These are phyloP conservation scores for Euclidia mi DNA, from an alignment of 2,888 invertebrate genomes.

Conservation along the genomic window DNA sequence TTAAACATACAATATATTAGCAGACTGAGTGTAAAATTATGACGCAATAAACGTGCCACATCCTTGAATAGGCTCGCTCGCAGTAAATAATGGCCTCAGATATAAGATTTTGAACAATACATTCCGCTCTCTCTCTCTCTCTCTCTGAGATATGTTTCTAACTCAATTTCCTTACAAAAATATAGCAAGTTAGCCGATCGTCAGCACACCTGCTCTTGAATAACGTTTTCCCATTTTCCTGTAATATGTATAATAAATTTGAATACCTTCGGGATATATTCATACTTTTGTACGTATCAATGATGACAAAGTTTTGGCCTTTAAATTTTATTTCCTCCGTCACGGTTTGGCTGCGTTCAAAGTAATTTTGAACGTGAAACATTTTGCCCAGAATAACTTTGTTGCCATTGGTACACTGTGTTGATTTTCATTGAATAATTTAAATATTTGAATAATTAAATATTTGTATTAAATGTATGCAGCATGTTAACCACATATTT, in stretches of 20 bases:
- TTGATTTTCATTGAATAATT: constrained; percentile 75
- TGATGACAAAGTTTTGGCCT: constrained; percentile 51
- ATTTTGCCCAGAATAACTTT: constrained; percentile 59
- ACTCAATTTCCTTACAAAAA: constrained; percentile 84
- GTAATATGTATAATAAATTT: constrained; percentile 87
- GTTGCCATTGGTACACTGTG: constrained; percentile 50
- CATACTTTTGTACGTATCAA: constrained; percentile 71
- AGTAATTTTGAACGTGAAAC: constrained; percentile 36
- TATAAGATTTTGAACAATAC: constrained; percentile 58
- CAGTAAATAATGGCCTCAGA: constrained; percentile 52
- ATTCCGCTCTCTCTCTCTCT: constrained; percentile 49
- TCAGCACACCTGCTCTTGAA: constrained; percentile 88
- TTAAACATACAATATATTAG: constrained; percentile 33
- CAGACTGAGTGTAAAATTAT: constrained; percentile 49
- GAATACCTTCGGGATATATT: constrained; percentile 79
- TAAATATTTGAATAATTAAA: no score
- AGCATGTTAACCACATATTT: constrained; percentile 74
- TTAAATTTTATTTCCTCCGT: constrained; percentile 46
- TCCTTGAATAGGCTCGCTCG: constrained; percentile 42
- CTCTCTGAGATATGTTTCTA: constrained; percentile 47
- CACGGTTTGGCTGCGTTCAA: constrained; percentile 28
- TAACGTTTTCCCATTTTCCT: constrained; percentile 83
- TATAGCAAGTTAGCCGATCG: constrained; percentile 88
- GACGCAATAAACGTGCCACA: constrained; percentile 47
- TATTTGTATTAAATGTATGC: constrained; percentile 72